Evolutionary conservation across 2,797 vertebrate species (phyloP).

Genomic region (Crypturellus tataupa): DNA sequence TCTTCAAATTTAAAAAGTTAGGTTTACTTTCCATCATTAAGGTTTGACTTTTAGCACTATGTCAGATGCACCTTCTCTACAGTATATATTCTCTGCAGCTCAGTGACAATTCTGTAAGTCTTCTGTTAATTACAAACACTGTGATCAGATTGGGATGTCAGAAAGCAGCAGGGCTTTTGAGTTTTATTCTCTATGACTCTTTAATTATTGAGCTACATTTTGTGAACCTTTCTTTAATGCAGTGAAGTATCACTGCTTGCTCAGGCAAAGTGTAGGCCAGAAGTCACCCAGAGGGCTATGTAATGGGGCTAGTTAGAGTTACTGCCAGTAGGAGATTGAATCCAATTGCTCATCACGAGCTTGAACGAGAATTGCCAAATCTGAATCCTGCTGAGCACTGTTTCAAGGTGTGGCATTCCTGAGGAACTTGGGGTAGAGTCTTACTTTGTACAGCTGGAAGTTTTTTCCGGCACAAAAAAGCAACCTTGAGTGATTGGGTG

Average conservation of each 20-base stretch:
- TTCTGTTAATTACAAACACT: neutral
- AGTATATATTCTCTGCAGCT: neutral
- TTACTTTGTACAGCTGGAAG: neutral
- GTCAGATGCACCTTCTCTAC: neutral
- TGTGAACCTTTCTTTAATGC: neutral
- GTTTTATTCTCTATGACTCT: neutral
- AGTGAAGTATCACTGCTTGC: neutral
- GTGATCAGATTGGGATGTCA: neutral
- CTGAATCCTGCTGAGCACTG: neutral
- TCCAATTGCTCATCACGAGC: neutral
- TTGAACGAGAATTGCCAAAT: neutral
- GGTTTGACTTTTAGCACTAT: neutral
- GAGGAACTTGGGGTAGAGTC: neutral
- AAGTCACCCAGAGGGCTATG: neutral
- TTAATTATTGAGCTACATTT: neutral
- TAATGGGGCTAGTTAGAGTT: neutral
- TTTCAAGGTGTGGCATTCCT: neutral
- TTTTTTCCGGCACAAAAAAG: neutral
- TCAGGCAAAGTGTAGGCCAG: fast-evolving
- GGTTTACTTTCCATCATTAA: neutral
- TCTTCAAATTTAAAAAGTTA: neutral
- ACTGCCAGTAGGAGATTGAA: neutral
- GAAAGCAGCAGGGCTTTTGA: fast-evolving
- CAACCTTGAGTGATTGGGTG: neutral
- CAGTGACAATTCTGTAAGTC: neutral